Conservation (phyloP, 2,797 vertebrate genomes). For the Distichodus sexfasciatus region DNA sequence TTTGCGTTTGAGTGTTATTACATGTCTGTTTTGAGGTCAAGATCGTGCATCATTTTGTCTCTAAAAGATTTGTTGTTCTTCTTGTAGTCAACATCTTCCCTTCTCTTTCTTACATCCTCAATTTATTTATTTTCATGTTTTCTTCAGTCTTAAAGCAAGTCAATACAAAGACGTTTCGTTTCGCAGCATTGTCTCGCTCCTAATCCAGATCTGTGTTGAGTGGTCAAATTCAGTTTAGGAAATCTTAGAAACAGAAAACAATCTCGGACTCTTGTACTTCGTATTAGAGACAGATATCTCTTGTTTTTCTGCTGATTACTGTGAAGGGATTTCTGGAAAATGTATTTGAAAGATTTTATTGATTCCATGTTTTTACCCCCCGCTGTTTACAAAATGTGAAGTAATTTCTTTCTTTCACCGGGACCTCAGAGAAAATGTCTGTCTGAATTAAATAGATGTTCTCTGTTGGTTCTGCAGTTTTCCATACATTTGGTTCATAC, state of each 20-base stretch:
- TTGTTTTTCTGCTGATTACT: conserved; percentile 13
- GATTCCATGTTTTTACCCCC: conserved; percentile 28
- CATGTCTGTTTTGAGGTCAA: not conserved
- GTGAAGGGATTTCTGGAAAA: conserved; percentile 46
- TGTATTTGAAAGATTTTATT: conserved; percentile 55
- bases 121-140: conserved; percentile 38
- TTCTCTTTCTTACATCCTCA: conserved; percentile 27
- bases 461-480: not conserved
- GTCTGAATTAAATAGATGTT: not conserved
- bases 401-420: no score
- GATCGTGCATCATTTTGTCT: conserved; percentile 9
- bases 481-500: no score
- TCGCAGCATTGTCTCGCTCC: conserved; percentile 56
- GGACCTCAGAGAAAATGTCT: no score
- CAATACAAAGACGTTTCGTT: conserved; percentile 1
- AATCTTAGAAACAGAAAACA: conserved; percentile 59
- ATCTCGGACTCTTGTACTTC: conserved; percentile 33
- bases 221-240: conserved; percentile 57
- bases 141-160: not conserved
- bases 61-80: conserved; percentile 8
- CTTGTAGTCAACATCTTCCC: not conserved
- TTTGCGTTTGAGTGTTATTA: not conserved
- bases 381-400: conserved; percentile 17
- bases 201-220: conserved; percentile 60
- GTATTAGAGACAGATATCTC: not conserved